These are phyloP conservation scores for Aphodius sticticus DNA, from an alignment of 2,888 invertebrate genomes.

Conservation along the genomic window DNA sequence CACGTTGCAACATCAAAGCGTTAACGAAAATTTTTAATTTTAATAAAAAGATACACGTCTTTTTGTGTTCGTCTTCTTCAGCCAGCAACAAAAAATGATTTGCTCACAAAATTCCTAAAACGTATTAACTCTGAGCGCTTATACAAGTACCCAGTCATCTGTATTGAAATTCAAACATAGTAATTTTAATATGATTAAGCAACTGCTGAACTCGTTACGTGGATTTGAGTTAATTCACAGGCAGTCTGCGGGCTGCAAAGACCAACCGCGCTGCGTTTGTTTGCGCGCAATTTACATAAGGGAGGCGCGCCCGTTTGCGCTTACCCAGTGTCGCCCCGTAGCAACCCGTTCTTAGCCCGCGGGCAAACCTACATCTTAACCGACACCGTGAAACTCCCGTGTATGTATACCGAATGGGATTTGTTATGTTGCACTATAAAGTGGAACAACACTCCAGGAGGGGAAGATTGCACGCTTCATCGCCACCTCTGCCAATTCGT, in stretches of 20 bases:
- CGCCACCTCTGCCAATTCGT: conserved; percentile 18
- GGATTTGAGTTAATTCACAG: conserved; percentile 49
- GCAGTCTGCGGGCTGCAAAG: conserved; percentile 47
- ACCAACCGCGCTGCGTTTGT: conserved; percentile 49
- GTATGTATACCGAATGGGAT: neutral
- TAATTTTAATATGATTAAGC: conserved; percentile 42
- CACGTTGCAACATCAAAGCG: no score
- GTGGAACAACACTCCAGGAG: conserved; percentile 30
- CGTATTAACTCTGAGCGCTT: no score
- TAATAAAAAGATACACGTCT: no score
- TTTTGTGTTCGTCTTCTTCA: no score
- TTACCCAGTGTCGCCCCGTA: neutral
- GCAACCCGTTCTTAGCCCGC: neutral
- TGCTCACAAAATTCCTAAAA: no score
- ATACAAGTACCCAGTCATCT: neutral
- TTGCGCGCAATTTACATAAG: conserved; percentile 52
- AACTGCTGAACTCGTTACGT: conserved; percentile 51
- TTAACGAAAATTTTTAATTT: no score
- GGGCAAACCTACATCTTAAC: neutral
- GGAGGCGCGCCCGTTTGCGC: conserved; percentile 42
- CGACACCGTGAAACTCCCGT: neutral
- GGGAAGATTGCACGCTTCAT: conserved; percentile 18
- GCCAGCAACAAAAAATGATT: no score
- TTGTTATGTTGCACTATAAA: conserved; percentile 31
- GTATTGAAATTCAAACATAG: neutral